Percentiles rank a stretch among this genome's conserved stretches.
Conservation (phyloP, 2,113 vertebrate genomes). For the Syngnathus floridae region DNA sequence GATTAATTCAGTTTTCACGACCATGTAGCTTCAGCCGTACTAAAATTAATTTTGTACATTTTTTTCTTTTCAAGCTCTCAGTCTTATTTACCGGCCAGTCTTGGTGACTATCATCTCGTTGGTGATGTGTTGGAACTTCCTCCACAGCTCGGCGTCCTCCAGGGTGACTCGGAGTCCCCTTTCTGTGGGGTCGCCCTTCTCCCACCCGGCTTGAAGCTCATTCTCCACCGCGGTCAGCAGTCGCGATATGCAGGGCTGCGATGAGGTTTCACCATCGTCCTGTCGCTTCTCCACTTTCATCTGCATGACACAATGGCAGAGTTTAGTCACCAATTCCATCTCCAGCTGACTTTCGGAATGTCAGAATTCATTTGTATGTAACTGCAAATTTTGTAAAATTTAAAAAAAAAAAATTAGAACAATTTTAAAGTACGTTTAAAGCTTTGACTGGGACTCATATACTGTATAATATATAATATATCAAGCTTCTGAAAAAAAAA, state of each 20-base stretch:
- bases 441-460: not conserved
- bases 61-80: not conserved
- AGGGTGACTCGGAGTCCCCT: slow-evolving; percentile 83
- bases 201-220: slow-evolving; percentile 82
- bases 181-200: slow-evolving; percentile 93
- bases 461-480: not conserved
- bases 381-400: too few relatives aligned
- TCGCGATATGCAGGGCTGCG: slow-evolving; percentile 72
- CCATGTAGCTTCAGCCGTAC: not conserved
- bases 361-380: too few relatives aligned
- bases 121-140: slow-evolving; percentile 87
- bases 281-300: slow-evolving; percentile 68
- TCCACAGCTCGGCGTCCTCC: slow-evolving; percentile 89
- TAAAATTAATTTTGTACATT: too few relatives aligned
- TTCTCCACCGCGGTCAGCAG: slow-evolving; percentile 87
- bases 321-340: not conserved
- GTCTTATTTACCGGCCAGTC: slow-evolving; percentile 81
- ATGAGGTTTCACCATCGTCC: slow-evolving; percentile 28
- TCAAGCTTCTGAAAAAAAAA: too few relatives aligned
- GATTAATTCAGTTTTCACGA: not conserved
- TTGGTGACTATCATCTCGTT: slow-evolving; percentile 99
- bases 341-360: not conserved
- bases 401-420: too few relatives aligned
- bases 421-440: not conserved
- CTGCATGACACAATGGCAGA: slow-evolving; percentile 10